A percentile compares a stretch with the other conserved stretches of the same genome.
Conservation (phyloP, 2,888 invertebrate genomes). For the Metacarcinus magister region DNA sequence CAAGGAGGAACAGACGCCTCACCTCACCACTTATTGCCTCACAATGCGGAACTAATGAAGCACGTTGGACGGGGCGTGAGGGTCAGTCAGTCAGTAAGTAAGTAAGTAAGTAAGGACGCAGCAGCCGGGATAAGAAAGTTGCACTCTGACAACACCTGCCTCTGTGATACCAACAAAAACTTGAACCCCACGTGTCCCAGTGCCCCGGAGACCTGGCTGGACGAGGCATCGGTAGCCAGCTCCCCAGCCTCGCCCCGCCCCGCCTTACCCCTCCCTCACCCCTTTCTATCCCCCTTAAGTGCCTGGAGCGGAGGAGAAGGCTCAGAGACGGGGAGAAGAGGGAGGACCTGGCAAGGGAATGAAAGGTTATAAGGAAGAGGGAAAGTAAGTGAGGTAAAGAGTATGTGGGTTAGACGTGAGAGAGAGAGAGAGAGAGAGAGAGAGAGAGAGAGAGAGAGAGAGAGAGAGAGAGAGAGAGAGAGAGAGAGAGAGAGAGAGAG, state of each 20-base stretch:
- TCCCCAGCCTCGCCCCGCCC: neutral
- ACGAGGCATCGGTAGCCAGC: neutral
- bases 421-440: constrained; percentile 27
- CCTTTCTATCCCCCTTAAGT: neutral
- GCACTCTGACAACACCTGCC: neutral
- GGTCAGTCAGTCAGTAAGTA: too few relatives aligned
- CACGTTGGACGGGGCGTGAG: neutral
- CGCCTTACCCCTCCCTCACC: neutral
- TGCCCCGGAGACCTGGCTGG: neutral
- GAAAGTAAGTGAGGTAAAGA: neutral
- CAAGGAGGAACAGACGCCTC: too few relatives aligned
- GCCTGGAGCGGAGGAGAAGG: neutral
- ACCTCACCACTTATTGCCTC: neutral
- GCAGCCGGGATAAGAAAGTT: constrained; percentile 41
- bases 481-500: constrained; percentile 63
- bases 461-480: constrained; percentile 62
- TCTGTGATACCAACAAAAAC: neutral
- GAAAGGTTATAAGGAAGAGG: neutral
- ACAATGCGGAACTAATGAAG: neutral
- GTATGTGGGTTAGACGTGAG: neutral
- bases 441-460: constrained; percentile 60
- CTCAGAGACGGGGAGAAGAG: neutral
- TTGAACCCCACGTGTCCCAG: constrained; percentile 1
- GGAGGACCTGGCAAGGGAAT: neutral
- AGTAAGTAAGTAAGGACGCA: neutral